Conservation (phyloP, 2,888 invertebrate genomes). For the Acanthopleura granulata region DNA sequence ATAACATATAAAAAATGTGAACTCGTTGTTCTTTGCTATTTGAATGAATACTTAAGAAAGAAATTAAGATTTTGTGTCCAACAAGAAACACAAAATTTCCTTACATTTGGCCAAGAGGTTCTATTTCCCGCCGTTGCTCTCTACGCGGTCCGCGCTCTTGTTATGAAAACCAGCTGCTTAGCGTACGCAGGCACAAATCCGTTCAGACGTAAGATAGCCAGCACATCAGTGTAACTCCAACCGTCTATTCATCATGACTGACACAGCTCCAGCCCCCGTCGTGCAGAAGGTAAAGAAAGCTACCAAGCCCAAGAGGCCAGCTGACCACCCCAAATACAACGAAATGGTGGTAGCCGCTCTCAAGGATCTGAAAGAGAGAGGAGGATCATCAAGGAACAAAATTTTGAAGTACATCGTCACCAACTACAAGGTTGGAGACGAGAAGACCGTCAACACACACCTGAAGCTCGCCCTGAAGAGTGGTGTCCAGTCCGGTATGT, state of each 20-base stretch:
- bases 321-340: conserved; percentile 49
- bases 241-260: not conserved
- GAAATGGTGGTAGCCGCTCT: conserved; percentile 66
- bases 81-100: not conserved
- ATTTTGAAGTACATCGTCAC: conserved; percentile 65
- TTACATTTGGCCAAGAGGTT: not conserved
- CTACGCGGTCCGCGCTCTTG: not conserved
- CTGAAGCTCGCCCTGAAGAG: conserved; percentile 55
- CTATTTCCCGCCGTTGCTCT: not conserved
- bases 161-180: not conserved
- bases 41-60: no score
- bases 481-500: conserved; percentile 47
- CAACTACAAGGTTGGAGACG: conserved; percentile 60
- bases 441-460: conserved; percentile 47
- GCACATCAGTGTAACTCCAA: no score
- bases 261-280: not conserved
- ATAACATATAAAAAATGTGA: no score
- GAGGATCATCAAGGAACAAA: conserved; percentile 65
- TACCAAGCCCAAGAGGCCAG: conserved; percentile 44
- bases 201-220: not conserved
- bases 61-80: not conserved
- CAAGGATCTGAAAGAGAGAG: conserved; percentile 56
- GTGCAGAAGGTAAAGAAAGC: conserved; percentile 27
- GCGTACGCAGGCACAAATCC: not conserved
- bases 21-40: no score